phyloP scores from a whole-genome alignment of 2,113 vertebrate species.

The Anas platyrhynchos region DNA sequence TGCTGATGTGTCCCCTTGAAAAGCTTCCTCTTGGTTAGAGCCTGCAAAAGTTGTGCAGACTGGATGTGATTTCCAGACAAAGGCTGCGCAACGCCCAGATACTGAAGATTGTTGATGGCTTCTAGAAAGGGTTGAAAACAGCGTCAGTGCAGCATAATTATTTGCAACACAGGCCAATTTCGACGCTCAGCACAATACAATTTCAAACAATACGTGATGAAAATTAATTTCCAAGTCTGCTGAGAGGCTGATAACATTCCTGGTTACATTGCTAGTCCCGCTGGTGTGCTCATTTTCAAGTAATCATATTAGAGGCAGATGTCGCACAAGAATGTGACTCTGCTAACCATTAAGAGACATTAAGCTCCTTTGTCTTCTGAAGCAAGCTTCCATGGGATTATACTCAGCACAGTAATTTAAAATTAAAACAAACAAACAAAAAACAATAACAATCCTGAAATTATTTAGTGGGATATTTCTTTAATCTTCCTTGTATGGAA shows the following conservation, averaged over 20 bases:
- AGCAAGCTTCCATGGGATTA: conserved; percentile 5
- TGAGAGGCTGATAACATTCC: conserved; percentile 30
- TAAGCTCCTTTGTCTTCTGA: conserved; percentile 8
- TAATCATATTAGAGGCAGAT: conserved; percentile 41
- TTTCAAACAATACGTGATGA: conserved; percentile 50
- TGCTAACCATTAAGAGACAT: background rate
- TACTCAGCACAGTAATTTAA: background rate
- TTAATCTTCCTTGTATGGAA: conserved; percentile 19
- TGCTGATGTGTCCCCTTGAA: background rate
- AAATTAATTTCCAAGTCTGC: conserved; percentile 26
- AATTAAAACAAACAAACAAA: background rate
- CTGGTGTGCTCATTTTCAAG: background rate
- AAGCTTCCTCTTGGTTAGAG: background rate
- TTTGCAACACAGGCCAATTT: background rate
- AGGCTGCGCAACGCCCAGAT: background rate
- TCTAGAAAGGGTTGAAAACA: conserved; percentile 41
- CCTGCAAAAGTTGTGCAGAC: background rate
- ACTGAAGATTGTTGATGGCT: conserved; percentile 30
- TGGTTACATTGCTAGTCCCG: background rate
- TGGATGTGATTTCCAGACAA: background rate
- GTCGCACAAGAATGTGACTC: conserved; percentile 11
- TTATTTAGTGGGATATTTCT: background rate
- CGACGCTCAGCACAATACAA: background rate
- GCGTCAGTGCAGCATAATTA: background rate
- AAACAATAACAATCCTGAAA: background rate